Evolutionary conservation across 2,113 vertebrate genomes (phyloP).

Genomic region (Columbina picui): DNA sequence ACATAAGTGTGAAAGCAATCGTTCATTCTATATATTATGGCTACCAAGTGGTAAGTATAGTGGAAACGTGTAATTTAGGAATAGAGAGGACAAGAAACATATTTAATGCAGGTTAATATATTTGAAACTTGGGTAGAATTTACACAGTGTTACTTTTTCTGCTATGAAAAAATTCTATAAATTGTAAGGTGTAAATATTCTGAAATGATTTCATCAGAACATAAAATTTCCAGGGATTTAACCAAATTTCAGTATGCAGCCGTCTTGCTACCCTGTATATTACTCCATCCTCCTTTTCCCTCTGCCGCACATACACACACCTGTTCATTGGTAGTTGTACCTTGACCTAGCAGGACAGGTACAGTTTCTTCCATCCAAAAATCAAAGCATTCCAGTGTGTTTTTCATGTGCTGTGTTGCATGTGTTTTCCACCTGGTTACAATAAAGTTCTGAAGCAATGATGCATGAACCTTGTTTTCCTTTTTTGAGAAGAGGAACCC

Average conservation of each 20-base stretch:
- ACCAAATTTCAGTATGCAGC: neutral
- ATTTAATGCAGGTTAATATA: neutral
- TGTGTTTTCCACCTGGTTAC: neutral
- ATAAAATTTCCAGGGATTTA: neutral
- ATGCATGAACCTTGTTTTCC: neutral
- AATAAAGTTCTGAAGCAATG: neutral
- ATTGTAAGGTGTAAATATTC: neutral
- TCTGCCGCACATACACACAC: neutral
- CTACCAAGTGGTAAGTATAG: neutral
- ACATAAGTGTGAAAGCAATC: neutral
- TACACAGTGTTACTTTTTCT: neutral
- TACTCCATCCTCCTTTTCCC: neutral
- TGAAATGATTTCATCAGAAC: neutral
- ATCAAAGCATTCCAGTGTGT: neutral
- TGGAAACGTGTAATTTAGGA: neutral
- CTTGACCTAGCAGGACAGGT: neutral
- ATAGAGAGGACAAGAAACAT: neutral
- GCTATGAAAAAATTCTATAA: neutral
- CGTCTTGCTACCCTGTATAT: neutral
- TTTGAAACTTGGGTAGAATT: neutral
- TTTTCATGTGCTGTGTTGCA: neutral
- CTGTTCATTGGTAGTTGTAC: neutral
- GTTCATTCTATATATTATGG: neutral
- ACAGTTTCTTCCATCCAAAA: neutral
- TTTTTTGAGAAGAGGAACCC: neutral